Base-by-base conservation (phyloP, 2,888 invertebrate genomes). In the Plagodis pulveraria region DNA sequence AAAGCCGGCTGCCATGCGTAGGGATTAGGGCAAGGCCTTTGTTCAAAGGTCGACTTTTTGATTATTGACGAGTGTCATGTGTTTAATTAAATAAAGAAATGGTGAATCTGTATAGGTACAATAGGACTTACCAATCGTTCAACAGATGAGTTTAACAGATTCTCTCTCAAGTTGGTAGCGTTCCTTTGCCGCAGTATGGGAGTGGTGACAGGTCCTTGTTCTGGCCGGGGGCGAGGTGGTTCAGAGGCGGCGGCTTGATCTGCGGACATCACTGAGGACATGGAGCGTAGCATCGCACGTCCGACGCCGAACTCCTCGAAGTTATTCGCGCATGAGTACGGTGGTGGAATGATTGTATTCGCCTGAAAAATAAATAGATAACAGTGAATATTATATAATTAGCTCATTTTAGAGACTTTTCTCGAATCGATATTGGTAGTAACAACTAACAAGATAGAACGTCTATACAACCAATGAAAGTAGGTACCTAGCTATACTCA, bases 311-410 rank as follows among this genome's bases (percentile, higher is more conserved):
- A 86, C 63, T 87, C 88, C 71, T 96, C 96, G 72, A 96, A 94
- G 83, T 96, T 96, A 72, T 95, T 95, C 69, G 96, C 95, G 76
- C 96, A 95, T 58, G 97, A 97, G 87, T 97, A 97, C 12, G 97
- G 96, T 47, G 97, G 97, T 61, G 97, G 97, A 73, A 97, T 95
- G 81, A 96, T 93, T 58, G 96, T 95, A 84, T 97, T 97, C 55
- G 97, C 96, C 95, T 95, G 80, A 6, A 42, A 42, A n/a, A 40
- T 5, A 33, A 42, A 11, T 38, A 33, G 0, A 8, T 1, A 5
- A 38, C 38, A 38, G 38, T 38, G 22, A 22, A 22, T 22, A n/a
- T n/a, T n/a, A n/a, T n/a, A n/a, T n/a, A n/a, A n/a, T n/a, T n/a
- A n/a, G n/a, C n/a, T 22, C 22, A 4, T 22, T 22, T 22, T 22